These are phyloP conservation scores for Todiramphus chloris DNA, from an alignment of 2,113 vertebrate genomes.

Conservation along the genomic window DNA sequence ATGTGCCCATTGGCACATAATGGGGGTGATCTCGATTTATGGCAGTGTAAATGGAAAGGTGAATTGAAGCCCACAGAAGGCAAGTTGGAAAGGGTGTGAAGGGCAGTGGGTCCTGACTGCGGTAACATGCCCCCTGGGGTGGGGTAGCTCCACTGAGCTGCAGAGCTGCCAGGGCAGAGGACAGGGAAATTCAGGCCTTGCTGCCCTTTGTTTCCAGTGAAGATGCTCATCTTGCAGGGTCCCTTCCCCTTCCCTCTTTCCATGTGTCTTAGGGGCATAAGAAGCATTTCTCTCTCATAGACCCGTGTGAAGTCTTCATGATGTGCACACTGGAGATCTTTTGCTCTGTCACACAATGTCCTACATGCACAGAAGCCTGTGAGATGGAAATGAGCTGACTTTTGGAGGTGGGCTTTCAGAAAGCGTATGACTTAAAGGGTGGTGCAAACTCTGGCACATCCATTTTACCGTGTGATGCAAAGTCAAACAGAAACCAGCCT, in stretches of 20 bases:
- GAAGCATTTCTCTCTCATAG: background rate
- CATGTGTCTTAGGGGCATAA: background rate
- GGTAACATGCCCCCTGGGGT: background rate
- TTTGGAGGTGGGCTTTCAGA: background rate
- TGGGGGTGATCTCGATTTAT: slow-evolving; percentile 23
- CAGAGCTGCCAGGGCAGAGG: background rate
- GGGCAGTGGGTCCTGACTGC: background rate
- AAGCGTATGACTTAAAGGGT: background rate
- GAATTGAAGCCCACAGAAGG: background rate
- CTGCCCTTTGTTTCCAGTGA: background rate
- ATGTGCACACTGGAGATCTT: background rate
- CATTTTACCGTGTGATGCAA: background rate
- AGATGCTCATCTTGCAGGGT: background rate
- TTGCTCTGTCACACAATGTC: background rate
- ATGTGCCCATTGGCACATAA: background rate
- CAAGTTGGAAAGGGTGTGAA: background rate
- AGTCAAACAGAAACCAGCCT: background rate
- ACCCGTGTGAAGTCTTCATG: background rate
- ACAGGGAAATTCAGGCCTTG: background rate
- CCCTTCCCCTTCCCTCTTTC: background rate
- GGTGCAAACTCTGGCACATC: background rate
- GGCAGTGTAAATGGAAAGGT: background rate
- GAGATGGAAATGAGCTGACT: background rate
- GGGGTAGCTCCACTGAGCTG: background rate
- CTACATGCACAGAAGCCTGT: background rate